A percentile compares a stretch with the other conserved stretches of the same genome.
Evolutionary conservation across 1,140 invertebrate species (phyloP).

Genomic region (Macrotrachela quadricornifera): DNA sequence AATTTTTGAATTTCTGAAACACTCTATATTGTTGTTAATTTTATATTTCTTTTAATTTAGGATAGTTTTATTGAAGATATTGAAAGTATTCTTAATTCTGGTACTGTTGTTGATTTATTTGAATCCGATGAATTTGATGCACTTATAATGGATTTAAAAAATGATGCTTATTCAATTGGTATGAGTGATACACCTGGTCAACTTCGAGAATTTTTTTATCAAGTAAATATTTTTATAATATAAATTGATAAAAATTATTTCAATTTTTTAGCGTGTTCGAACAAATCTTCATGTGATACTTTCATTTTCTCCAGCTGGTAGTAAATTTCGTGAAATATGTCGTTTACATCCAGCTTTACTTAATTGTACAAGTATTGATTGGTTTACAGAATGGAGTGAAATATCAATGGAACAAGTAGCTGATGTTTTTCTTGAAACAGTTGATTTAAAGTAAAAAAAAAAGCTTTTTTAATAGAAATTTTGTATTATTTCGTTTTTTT

Average conservation of each 20-base stretch:
- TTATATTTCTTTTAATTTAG: conserved; percentile 11
- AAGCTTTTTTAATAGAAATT: not conserved
- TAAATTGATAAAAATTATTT: too few species aligned
- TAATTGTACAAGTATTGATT: conserved; percentile 64
- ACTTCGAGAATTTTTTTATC: conserved; percentile 24
- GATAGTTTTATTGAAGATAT: conserved; percentile 30
- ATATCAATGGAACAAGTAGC: conserved; percentile 35
- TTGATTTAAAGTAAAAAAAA: not conserved
- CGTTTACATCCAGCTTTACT: conserved; percentile 60
- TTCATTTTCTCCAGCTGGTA: conserved; percentile 63
- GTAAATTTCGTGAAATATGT: conserved; percentile 45
- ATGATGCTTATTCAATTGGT: conserved; percentile 18
- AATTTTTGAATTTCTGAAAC: too few species aligned
- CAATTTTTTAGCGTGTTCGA: conserved; percentile 34
- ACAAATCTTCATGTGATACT: conserved; percentile 54
- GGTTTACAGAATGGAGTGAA: conserved; percentile 63
- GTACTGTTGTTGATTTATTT: conserved; percentile 29
- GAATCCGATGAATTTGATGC: conserved; percentile 28
- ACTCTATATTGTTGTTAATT: too few species aligned
- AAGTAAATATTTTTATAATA: too few species aligned
- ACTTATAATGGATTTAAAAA: conserved; percentile 27
- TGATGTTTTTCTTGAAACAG: not conserved
- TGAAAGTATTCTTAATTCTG: conserved; percentile 28
- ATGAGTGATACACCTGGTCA: conserved; percentile 21
- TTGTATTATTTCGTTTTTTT: too few species aligned